Percentiles rank a stretch among this genome's conserved stretches.
phyloP scores from a whole-genome alignment of 2,797 vertebrate species.

The Malacoraja senta region DNA sequence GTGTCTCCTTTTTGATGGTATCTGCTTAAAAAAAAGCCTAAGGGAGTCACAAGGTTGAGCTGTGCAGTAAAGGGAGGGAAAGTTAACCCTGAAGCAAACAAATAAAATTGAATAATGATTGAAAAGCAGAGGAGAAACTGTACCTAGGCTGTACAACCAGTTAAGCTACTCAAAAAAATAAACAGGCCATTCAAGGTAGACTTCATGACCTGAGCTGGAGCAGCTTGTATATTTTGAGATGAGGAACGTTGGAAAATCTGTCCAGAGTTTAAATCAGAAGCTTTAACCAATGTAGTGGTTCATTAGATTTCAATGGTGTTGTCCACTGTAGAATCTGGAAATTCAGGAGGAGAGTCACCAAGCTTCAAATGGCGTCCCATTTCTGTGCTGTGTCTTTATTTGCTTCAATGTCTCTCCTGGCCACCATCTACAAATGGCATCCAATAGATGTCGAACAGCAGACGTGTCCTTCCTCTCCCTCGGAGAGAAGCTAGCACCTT shows the following conservation, averaged over 20 bases:
- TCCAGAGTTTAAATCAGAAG: neutral
- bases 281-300: neutral
- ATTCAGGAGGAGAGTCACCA: neutral
- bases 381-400: too few relatives aligned
- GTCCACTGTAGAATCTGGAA: neutral
- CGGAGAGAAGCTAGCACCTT: neutral
- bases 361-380: too few relatives aligned
- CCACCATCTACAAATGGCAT: neutral
- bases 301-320: neutral
- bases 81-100: conserved; percentile 18
- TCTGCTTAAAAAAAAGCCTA: neutral
- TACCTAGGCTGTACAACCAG: neutral
- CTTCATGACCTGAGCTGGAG: neutral
- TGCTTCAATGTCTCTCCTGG: neutral
- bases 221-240: neutral
- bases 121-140: neutral
- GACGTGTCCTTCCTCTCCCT: neutral
- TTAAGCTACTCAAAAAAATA: neutral
- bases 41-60: conserved; percentile 14
- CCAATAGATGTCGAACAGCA: neutral
- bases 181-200: neutral
- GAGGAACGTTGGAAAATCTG: neutral
- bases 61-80: neutral
- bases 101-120: conserved; percentile 21
- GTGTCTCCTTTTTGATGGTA: neutral